These are phyloP conservation scores for Drosophila kikkawai DNA, from an alignment of 1,140 invertebrate species.

Conservation along the genomic window DNA sequence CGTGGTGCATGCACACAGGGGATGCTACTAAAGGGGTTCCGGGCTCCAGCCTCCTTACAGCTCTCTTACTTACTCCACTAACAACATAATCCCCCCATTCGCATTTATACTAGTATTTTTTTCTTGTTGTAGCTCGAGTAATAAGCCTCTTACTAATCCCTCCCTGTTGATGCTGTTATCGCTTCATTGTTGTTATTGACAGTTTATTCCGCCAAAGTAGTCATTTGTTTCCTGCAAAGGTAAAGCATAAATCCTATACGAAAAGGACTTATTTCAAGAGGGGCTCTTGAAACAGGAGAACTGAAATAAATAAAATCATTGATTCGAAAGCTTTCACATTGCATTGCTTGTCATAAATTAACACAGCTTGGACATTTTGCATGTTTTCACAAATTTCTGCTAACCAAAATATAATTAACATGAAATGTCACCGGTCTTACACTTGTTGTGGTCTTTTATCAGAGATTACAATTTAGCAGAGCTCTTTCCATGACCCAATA, in stretches of 20 bases:
- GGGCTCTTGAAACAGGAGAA: neutral
- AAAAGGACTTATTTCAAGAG: neutral
- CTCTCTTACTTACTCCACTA: slow-evolving; percentile 23
- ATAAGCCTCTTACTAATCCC: slow-evolving; percentile 30
- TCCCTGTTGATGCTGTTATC: neutral
- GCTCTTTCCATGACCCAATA: neutral
- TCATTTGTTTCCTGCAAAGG: slow-evolving; percentile 43
- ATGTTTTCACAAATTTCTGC: slow-evolving; percentile 1
- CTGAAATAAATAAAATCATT: neutral
- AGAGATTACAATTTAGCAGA: neutral
- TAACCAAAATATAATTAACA: slow-evolving; percentile 6
- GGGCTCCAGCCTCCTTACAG: slow-evolving; percentile 32
- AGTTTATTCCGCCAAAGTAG: slow-evolving; percentile 54
- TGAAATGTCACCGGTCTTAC: neutral
- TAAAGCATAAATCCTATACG: slow-evolving; percentile 26
- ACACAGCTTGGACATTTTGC: slow-evolving; percentile 9
- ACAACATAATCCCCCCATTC: slow-evolving; percentile 15
- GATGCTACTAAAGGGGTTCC: slow-evolving; percentile 35
- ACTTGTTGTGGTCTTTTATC: neutral
- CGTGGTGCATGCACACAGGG: slow-evolving; percentile 59
- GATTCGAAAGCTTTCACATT: neutral
- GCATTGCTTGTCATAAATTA: slow-evolving; percentile 29
- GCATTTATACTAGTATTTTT: slow-evolving; percentile 4
- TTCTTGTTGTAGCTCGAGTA: neutral
- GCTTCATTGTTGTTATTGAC: slow-evolving; percentile 52